Conservation (phyloP, 2,888 invertebrate species). For the Heliconius aoede region DNA sequence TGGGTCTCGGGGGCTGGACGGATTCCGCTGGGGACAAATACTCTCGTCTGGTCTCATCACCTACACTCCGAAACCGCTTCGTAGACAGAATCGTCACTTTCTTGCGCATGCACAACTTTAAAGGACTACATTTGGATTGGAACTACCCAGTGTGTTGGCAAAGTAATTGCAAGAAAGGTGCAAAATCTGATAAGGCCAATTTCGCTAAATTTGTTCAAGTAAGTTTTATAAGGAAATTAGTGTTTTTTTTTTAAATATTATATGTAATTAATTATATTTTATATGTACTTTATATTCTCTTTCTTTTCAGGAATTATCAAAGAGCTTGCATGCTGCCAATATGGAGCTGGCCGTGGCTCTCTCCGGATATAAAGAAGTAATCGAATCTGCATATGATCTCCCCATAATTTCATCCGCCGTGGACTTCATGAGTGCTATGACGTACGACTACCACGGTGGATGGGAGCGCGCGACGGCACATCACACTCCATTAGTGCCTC, state of each 20-base stretch:
- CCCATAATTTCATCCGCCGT: conserved; percentile 86
- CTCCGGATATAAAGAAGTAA: conserved; percentile 95
- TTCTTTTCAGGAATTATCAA: conserved; percentile 83
- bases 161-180: conserved; percentile 92
- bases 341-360: conserved; percentile 91
- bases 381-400: conserved; percentile 93
- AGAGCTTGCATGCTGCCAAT: conserved; percentile 86
- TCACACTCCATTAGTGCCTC: conserved; percentile 89
- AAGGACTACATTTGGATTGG: conserved; percentile 96
- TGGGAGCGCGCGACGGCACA: conserved; percentile 93
- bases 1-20: conserved; percentile 98
- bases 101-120: conserved; percentile 89
- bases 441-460: conserved; percentile 95
- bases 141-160: conserved; percentile 98
- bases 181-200: conserved; percentile 89
- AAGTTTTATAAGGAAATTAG: neutral
- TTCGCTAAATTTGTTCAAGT: conserved; percentile 90
- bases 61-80: conserved; percentile 87
- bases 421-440: conserved; percentile 93
- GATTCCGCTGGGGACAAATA: conserved; percentile 95
- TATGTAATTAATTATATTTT: no score
- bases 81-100: conserved; percentile 88
- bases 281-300: conserved; percentile 16
- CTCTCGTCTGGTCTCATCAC: conserved; percentile 89
- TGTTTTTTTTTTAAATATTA: no score